Conservation (phyloP, 1,140 invertebrate species). For the Hyles vespertilio region DNA sequence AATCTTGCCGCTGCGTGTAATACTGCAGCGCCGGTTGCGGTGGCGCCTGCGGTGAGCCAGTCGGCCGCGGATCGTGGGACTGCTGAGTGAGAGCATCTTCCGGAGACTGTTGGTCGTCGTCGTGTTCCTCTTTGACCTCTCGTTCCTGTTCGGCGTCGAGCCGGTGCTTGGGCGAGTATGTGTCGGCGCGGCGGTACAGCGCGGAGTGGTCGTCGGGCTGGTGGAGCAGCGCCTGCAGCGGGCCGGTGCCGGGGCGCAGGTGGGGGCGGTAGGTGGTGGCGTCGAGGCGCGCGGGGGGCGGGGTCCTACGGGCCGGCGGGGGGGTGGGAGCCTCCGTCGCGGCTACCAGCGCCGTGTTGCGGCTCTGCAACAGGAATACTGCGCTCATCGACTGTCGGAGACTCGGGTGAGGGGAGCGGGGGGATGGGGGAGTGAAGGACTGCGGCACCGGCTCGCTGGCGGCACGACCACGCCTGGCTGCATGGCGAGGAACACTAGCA, state of each 20-base stretch:
- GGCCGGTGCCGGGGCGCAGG: slow-evolving; percentile 43
- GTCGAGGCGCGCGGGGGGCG: slow-evolving; percentile 46
- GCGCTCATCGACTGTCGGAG: slow-evolving; percentile 38
- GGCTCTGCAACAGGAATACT: slow-evolving; percentile 74
- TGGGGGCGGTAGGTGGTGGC: slow-evolving; percentile 68
- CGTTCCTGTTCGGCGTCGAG: slow-evolving; percentile 13
- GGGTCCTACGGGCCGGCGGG: slow-evolving; percentile 36
- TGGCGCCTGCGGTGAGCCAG: not conserved
- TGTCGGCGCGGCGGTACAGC: slow-evolving; percentile 55
- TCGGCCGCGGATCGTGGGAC: too few relatives aligned
- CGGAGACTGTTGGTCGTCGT: not conserved
- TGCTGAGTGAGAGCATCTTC: too few relatives aligned
- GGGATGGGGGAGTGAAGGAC: slow-evolving; percentile 1
- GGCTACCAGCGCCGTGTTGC: slow-evolving; percentile 64
- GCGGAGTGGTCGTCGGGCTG: slow-evolving; percentile 42
- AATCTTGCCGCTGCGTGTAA: slow-evolving; percentile 15
- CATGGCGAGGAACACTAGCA: too few relatives aligned
- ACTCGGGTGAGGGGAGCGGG: slow-evolving; percentile 18
- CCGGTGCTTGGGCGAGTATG: slow-evolving; percentile 42
- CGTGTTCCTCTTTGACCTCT: not conserved
- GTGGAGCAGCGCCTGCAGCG: slow-evolving; percentile 34
- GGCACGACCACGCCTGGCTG: too few relatives aligned
- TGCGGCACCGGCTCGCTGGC: too few relatives aligned
- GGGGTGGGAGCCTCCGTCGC: slow-evolving; percentile 21
- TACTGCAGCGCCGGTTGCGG: slow-evolving; percentile 20